Base-by-base conservation (phyloP, 2,888 invertebrate species). In the Lasioglossum morio region DNA sequence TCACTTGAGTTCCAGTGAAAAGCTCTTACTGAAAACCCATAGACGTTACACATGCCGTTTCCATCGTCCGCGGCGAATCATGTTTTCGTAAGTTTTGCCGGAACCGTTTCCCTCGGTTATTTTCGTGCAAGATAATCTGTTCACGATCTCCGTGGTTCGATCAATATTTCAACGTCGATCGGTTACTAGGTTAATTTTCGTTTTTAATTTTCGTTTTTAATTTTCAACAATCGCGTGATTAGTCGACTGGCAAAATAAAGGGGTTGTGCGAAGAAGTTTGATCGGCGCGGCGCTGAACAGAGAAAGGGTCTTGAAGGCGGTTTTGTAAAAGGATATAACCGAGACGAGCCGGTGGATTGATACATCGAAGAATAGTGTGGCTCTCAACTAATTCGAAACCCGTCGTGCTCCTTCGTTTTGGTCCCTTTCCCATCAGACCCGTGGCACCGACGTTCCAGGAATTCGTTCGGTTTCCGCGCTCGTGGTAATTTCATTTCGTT, bases 401-500 rank as follows among this genome's bases (percentile, higher is more conserved):
- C 74, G 85, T 77, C 84, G 76, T 19, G 46, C 75, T 79, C 80
- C 72, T 82, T 82, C 82, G 74, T 83, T 87, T 82, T 74, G 79
- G 76, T 53, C 63, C 72, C 46, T 84, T 81, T 72, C 37, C 72
- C 78, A 72, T 77, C 70, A 57, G 75, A 73, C 69, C 40, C 63
- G 79, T 66, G 66, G 74, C 53, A 63, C 72, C 73, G 79, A 86
- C 86, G 89, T 90, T 90, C 90, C 89, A 88, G 88, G 88, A 93
- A 93, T 93, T 88, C 90, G 87, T 87, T 92, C 91, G 83, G 82
- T 78, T 86, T 23, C 86, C 76, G 80, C 86, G 86, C 84, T 83
- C 88, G 82, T 88, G 87, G 93, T 92, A 93, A 93, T 93, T 93
- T 92, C 91, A 92, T 93, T 93, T 91, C 91, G 87, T 91, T 93